phyloP scores from a whole-genome alignment of 1,140 invertebrate genomes.

The Macrobrachium nipponense region DNA sequence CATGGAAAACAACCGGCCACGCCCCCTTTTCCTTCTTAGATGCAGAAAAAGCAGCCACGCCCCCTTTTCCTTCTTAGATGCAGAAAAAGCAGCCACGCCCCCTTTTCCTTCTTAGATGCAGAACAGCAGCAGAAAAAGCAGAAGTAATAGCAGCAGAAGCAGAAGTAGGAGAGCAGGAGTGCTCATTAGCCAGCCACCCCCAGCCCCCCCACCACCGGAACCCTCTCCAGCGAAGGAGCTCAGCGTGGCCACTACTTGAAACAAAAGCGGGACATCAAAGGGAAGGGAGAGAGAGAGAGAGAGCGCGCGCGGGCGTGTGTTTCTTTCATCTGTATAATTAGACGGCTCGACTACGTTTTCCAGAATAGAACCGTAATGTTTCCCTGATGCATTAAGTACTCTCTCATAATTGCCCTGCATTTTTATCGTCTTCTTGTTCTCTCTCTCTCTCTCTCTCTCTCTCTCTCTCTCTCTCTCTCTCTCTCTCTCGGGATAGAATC shows the following conservation, averaged over 20 bases:
- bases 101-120: too few relatives aligned
- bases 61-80: too few relatives aligned
- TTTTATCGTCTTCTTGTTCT: neutral
- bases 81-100: too few relatives aligned
- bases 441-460: neutral
- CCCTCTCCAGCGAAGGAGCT: neutral
- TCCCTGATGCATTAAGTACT: conserved; percentile 7
- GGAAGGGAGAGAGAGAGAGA: neutral
- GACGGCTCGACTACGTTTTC: conserved; percentile 24
- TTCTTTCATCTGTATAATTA: conserved; percentile 27
- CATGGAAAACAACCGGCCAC: too few relatives aligned
- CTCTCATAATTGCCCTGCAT: conserved; percentile 13
- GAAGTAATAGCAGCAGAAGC: too few relatives aligned
- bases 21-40: too few relatives aligned
- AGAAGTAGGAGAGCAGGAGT: neutral
- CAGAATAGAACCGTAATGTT: conserved; percentile 2
- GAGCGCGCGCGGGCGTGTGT: conserved; percentile 6
- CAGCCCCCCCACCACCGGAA: too few relatives aligned
- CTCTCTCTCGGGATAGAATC: neutral
- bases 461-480: neutral
- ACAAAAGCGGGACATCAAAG: conserved; percentile 23
- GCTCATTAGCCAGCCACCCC: neutral
- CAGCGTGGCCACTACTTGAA: conserved; percentile 17
- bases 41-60: too few relatives aligned
- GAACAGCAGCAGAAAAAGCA: too few relatives aligned